Evolutionary conservation across 2,888 invertebrate genomes (phyloP).

Genomic region (Acronicta aceris): DNA sequence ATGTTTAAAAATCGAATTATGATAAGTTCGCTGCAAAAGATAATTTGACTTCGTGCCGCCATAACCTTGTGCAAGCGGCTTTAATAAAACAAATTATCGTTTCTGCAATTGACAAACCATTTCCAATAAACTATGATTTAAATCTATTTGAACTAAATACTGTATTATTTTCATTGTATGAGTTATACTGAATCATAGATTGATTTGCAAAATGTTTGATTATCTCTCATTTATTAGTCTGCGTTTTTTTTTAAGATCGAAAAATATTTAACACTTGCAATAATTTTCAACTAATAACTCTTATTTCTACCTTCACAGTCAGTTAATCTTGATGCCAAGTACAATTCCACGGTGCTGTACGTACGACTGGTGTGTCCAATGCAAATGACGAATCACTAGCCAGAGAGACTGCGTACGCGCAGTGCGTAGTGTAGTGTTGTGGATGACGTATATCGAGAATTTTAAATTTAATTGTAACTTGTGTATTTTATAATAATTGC

Average conservation of each 20-base stretch:
- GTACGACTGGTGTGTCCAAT: conserved; percentile 59
- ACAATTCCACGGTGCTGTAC: conserved; percentile 35
- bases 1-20: too few species aligned
- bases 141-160: conserved; percentile 13
- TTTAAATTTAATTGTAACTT: background rate
- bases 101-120: conserved; percentile 9
- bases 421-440: conserved; percentile 8
- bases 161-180: conserved; percentile 6
- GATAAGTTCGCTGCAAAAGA: background rate
- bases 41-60: background rate
- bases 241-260: too few species aligned
- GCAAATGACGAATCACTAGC: conserved; percentile 59
- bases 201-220: too few species aligned
- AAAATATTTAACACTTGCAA: background rate
- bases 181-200: background rate
- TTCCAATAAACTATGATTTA: conserved; percentile 13
- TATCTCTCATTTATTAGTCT: too few species aligned
- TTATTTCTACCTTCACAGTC: conserved; percentile 12
- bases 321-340: conserved; percentile 23
- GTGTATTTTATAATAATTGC: too few species aligned
- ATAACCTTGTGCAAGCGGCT: conserved; percentile 11
- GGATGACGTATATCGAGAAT: conserved; percentile 3
- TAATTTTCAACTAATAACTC: background rate
- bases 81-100: conserved; percentile 2
- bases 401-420: background rate